Base-by-base conservation (phyloP, 2,797 vertebrate genomes). In the Parauchenoglanis ngamensis region DNA sequence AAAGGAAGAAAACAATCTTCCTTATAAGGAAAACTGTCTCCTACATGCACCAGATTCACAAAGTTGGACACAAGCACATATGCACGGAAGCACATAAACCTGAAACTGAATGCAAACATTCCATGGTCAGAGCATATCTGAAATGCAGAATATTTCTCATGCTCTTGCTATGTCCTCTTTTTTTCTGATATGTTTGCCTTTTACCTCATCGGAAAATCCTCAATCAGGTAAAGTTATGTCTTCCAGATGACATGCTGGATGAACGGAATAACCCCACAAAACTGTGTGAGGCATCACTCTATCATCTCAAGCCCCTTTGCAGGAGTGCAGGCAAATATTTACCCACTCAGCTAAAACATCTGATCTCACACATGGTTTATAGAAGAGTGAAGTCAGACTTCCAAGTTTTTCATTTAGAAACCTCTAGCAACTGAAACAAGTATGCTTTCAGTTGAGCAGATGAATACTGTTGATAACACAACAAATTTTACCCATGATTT, bases 1-100 rank as follows among this genome's bases (percentile, higher is more conserved):
- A 89, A 84, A 89, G 52, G 77, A 86, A 89, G 83, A 86, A 88
- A 90, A 88, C 83, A 92, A 95, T 93, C 95, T 92, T 94, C 98
- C 97, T 97, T 99, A 97, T 98, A 98, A 96, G 97, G 95, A 93
- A 96, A 91, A 95, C 92, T 94, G 96, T 87, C 91, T 93, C 92
- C 91, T 90, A 90, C 91, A 92, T 89, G 96, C 94, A 94, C 92
- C 90, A 88, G 44, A 73, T 87, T 86, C 81, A 85, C 21, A 31
- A 52, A 56, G 52, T 23, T 79, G 77, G 31, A 59, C 75, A 19
- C 52, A 56, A 77, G 75, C 52, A 31, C 28, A 82, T 56, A 75
- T 82, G 54, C n/a, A 80, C 77, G 83, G 23, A 88, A 40, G 28
- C 84, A 80, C 49, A 70, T 54, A 35, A 57, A 68, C 63, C 63